Evolutionary conservation across 2,113 vertebrate species (phyloP).

Genomic region (Etia nguti): DNA sequence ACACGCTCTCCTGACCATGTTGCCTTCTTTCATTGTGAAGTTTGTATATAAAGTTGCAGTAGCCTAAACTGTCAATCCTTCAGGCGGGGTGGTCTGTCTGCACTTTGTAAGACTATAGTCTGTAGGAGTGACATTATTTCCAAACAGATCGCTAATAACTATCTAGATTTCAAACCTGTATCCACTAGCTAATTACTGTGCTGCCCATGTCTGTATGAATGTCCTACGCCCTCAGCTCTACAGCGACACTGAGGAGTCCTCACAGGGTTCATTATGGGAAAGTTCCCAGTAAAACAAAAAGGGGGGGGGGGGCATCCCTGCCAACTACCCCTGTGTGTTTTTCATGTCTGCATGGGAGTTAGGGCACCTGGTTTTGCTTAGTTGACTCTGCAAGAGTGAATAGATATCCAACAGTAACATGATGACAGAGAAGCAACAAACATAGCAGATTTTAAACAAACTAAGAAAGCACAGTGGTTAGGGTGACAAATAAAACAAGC

Average conservation of each 20-base stretch:
- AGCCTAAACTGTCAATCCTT: constrained; percentile 26
- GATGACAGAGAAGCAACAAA: constrained; percentile 16
- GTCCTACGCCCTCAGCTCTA: background rate
- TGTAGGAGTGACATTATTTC: constrained; percentile 11
- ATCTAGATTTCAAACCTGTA: background rate
- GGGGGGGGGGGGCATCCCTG: background rate
- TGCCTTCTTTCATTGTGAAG: constrained; percentile 6
- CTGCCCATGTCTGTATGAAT: background rate
- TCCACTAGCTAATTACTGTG: background rate
- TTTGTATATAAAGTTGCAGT: constrained; percentile 27
- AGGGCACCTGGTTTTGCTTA: constrained; percentile 42
- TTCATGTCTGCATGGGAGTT: background rate
- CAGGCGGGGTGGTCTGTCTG: constrained; percentile 32
- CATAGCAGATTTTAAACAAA: background rate
- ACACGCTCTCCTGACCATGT: background rate
- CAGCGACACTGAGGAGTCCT: background rate
- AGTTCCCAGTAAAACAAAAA: constrained; percentile 17
- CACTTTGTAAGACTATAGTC: constrained; percentile 27
- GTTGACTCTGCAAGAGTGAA: background rate
- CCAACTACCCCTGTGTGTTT: background rate
- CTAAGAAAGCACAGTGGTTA: background rate
- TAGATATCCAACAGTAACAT: background rate
- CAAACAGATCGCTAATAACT: constrained; percentile 1
- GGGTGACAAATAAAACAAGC: background rate
- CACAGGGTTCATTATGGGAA: constrained; percentile 17